Percentiles rank a stretch among this genome's conserved stretches.
Conservation (phyloP, 2,797 vertebrate genomes). For the Hephaestus fuliginosus region DNA sequence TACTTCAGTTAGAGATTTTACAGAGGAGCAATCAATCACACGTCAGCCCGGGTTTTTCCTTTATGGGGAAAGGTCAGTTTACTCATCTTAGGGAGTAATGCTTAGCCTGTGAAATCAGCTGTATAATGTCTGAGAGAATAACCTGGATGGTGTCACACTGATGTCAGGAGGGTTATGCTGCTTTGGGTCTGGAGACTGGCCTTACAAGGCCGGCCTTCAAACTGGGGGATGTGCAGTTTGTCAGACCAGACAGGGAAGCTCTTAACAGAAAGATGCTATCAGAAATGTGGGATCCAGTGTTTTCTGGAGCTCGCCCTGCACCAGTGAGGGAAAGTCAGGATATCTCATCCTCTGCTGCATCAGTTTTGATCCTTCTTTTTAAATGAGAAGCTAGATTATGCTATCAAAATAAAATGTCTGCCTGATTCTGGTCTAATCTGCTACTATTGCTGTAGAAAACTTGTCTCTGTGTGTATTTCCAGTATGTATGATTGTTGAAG, state of each 20-base stretch:
- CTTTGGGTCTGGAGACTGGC: not conserved
- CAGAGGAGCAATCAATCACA: not conserved
- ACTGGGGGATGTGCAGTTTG: no score
- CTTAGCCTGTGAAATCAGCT: not conserved
- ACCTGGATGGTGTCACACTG: not conserved
- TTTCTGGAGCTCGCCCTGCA: not conserved
- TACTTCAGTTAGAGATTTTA: constrained; percentile 11
- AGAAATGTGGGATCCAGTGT: no score
- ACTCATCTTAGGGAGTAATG: not conserved
- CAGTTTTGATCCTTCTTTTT: not conserved
- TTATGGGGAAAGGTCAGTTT: not conserved
- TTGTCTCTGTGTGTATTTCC: not conserved
- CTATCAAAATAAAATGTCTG: not conserved
- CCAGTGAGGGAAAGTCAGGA: not conserved
- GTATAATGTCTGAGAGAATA: not conserved
- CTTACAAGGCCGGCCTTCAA: no score
- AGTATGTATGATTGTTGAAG: not conserved
- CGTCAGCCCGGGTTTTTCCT: not conserved
- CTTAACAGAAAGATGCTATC: not conserved
- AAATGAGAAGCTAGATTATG: no score
- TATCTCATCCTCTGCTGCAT: not conserved
- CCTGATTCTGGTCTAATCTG: not conserved
- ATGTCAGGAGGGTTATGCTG: not conserved
- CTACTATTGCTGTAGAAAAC: not conserved
- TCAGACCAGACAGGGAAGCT: no score